Percentiles rank a stretch among this genome's conserved stretches.
Evolutionary conservation across 2,113 vertebrate species (phyloP).

Genomic region (Camelus bactrianus): DNA sequence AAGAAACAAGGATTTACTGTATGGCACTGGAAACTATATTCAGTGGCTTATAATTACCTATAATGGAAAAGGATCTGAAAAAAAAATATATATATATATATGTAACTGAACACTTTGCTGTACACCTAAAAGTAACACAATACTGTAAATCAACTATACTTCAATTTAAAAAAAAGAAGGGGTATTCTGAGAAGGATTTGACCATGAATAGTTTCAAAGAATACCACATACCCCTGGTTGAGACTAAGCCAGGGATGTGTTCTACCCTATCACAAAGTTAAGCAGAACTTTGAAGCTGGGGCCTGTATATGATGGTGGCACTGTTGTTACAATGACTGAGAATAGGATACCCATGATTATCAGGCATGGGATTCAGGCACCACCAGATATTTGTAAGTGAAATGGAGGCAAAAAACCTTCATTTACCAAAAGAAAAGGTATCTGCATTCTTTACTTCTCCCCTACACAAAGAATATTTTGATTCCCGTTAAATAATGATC

Average conservation of each 20-base stretch:
- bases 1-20: neutral
- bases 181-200: neutral
- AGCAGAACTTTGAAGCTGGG: neutral
- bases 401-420: neutral
- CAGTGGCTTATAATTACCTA: neutral
- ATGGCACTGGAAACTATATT: neutral
- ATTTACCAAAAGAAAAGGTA: neutral
- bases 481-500: slow-evolving; percentile 20
- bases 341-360: neutral
- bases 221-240: no score
- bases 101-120: neutral
- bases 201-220: neutral
- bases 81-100: neutral
- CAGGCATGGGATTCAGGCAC: neutral
- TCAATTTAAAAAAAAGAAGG: neutral
- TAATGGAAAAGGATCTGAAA: neutral
- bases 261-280: neutral
- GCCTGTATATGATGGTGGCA: neutral
- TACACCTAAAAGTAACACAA: neutral
- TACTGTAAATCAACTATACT: neutral
- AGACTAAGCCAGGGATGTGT: neutral
- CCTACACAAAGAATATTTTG: slow-evolving; percentile 49
- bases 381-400: neutral
- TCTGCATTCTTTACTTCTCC: neutral
- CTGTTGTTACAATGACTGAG: neutral